A percentile compares a stretch with the other conserved stretches of the same genome.
These are phyloP conservation scores for Zosterops hypoxanthus DNA, from an alignment of 2,113 vertebrate species.

Conservation along the genomic window DNA sequence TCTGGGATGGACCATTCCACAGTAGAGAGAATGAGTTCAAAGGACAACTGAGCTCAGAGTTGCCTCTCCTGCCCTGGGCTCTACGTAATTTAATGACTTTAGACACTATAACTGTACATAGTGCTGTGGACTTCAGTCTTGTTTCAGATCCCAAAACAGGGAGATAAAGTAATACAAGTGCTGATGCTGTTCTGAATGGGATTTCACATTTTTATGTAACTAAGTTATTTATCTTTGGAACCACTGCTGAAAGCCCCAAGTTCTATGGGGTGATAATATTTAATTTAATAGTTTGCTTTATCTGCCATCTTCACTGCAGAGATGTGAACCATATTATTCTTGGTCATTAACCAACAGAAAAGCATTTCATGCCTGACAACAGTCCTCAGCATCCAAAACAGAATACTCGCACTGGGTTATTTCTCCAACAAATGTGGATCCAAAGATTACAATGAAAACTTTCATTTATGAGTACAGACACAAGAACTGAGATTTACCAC, in stretches of 20 bases:
- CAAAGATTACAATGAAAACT: background rate
- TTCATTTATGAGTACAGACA: background rate
- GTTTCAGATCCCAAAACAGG: background rate
- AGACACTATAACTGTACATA: background rate
- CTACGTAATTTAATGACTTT: background rate
- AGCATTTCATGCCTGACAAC: background rate
- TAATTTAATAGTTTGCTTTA: background rate
- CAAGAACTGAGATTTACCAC: background rate
- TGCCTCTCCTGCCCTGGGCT: background rate
- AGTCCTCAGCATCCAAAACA: background rate
- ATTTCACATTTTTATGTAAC: background rate
- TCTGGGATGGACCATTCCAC: background rate
- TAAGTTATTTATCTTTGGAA: background rate
- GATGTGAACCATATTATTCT: background rate
- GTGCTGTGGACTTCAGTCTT: background rate
- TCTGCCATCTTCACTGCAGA: background rate
- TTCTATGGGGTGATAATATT: background rate
- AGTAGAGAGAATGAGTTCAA: background rate
- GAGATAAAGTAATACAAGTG: background rate
- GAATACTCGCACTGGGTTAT: background rate
- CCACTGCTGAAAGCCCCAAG: background rate
- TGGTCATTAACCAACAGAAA: background rate
- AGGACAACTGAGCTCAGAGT: background rate
- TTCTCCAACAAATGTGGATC: background rate
- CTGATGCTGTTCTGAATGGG: background rate